phyloP scores from a whole-genome alignment of 2,888 invertebrate genomes.

The Athrips mouffetella region DNA sequence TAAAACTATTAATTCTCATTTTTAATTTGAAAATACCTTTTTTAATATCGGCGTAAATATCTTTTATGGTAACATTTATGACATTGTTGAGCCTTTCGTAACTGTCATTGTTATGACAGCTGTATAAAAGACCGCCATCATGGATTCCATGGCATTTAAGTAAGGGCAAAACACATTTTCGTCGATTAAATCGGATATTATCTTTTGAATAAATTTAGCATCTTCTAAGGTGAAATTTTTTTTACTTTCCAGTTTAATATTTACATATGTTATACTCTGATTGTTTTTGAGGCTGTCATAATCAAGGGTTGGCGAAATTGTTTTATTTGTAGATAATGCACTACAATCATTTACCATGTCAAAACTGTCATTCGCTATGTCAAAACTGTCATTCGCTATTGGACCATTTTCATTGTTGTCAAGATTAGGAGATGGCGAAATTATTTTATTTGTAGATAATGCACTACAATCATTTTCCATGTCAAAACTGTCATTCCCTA shows the following conservation, averaged over 20 bases:
- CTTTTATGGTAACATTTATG: conserved; percentile 23
- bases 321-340: too few species aligned
- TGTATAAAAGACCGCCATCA: conserved; percentile 44
- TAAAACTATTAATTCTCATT: conserved; percentile 34
- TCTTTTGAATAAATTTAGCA: conserved; percentile 29
- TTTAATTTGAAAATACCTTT: conserved; percentile 29
- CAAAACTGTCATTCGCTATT: too few species aligned
- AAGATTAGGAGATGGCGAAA: too few species aligned
- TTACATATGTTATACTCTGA: too few species aligned
- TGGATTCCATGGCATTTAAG: conserved; percentile 49
- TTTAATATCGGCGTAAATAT: conserved; percentile 16
- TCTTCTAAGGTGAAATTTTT: conserved; percentile 6
- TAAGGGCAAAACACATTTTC: conserved; percentile 32
- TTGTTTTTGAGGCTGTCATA: too few species aligned
- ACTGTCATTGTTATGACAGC: conserved; percentile 41
- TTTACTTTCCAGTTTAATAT: background rate
- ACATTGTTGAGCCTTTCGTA: conserved; percentile 31
- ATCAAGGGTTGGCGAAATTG: too few species aligned
- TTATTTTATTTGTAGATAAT: too few species aligned
- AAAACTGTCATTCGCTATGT: background rate
- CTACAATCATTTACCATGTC: too few species aligned
- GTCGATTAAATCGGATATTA: conserved; percentile 23
- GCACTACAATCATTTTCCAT: too few species aligned
- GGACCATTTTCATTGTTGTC: conserved; percentile 28
- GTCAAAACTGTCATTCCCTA: too few species aligned